Evolutionary conservation across 2,797 vertebrate species (phyloP).

Genomic region (Jordanella pulchra): DNA sequence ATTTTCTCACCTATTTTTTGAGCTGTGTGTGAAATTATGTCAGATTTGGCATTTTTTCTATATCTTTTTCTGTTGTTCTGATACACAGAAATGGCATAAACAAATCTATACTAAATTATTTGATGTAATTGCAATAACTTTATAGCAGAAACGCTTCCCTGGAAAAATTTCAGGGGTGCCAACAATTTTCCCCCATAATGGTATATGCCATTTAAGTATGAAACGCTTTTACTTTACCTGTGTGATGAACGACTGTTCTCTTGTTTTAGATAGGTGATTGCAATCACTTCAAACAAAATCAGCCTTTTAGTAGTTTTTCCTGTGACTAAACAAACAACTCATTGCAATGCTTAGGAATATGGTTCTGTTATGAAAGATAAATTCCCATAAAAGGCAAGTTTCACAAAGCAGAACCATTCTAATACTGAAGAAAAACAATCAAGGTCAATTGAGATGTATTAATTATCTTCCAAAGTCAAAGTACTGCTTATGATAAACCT

Average conservation of each 20-base stretch:
- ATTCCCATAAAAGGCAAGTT: not conserved
- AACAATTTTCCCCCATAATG: too few species aligned
- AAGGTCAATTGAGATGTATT: conserved; percentile 9
- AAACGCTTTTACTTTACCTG: conserved; percentile 44
- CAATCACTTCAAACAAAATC: conserved; percentile 2
- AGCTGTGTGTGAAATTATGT: too few species aligned
- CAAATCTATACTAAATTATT: too few species aligned
- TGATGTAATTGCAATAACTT: too few species aligned
- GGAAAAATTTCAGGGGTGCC: too few species aligned
- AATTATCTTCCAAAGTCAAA: not conserved
- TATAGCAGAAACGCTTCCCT: too few species aligned
- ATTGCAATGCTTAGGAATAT: not conserved
- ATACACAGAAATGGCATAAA: too few species aligned
- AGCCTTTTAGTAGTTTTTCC: conserved; percentile 4
- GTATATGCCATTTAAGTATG: not conserved
- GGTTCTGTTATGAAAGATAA: not conserved
- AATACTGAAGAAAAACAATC: not conserved
- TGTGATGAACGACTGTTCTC: conserved; percentile 53
- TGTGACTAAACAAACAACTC: conserved; percentile 25
- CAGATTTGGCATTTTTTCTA: too few species aligned
- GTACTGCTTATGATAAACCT: not conserved
- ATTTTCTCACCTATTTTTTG: too few species aligned
- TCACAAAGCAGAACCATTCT: not conserved
- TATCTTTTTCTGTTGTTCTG: too few species aligned
- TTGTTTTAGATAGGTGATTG: conserved; percentile 45